Evolutionary conservation across 2,113 vertebrate genomes (phyloP), one percentile per base, ranked within the genome.

Genomic region (Noturus placidus): DNA sequence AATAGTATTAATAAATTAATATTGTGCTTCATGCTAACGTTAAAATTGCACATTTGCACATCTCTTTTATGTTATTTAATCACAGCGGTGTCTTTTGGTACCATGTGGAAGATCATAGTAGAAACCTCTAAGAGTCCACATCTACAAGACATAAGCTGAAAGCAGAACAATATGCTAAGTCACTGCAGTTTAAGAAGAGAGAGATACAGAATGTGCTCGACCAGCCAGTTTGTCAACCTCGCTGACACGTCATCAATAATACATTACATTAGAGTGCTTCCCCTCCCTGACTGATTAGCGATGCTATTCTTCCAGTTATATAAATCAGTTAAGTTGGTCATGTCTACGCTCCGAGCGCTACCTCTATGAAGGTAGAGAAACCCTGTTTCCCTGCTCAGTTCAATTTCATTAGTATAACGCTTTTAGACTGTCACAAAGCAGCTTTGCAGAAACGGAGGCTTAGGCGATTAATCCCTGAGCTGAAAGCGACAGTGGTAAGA

Each of bases 161-260:
- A 69, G 59, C 56, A 33, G 19, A 67, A 3, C 46, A 35, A 86
- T 80, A 63, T 83, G 72, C 57, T 57, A 65, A 25, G 57, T 63
- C 79, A 74, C 19, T 52, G 35, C 27, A 84, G 63, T 50, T 82
- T 82, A 82, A 42, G 42, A 30, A 50, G 50, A 76, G 13, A 59
- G 63, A 72, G 59, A 38, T 63, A 9, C 33, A 63, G 79, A 89
- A 89, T 83, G 46, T 82, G 84, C 57, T 82, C 72, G 52, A 83
- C 69, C 74, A 61, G 70, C n/a, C 84, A 78, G 42, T 67, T 83
- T 83, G 79, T 86, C 85, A 67, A 86, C 63, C 84, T 86, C 50
- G n/a, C 59, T 83, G 84, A 76, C 50, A 86, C 59, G 33, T 81
- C 88, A 89, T 89, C 79, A 86, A 89, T 86, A 86, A 86, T 89